A percentile compares a stretch with the other conserved stretches of the same genome.
Conservation (phyloP, 2,888 invertebrate genomes). For the Diaphora mendica region DNA sequence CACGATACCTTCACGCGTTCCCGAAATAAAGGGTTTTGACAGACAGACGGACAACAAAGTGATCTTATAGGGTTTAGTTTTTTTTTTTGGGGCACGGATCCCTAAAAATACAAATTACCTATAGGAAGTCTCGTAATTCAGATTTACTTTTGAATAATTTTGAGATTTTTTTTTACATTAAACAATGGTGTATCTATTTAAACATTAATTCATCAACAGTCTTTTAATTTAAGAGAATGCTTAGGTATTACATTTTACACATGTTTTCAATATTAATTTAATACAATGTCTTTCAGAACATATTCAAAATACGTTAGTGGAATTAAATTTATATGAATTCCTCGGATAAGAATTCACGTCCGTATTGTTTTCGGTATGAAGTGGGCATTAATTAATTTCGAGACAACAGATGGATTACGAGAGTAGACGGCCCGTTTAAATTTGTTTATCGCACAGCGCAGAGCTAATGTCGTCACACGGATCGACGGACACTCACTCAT, state of each 20-base stretch:
- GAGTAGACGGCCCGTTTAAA: constrained; percentile 44
- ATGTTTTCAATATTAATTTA: constrained; percentile 14
- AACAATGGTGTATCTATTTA: not conserved
- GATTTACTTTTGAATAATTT: not conserved
- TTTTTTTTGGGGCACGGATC: no score
- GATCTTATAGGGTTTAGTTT: no score
- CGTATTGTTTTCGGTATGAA: constrained; percentile 36
- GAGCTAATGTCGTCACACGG: constrained; percentile 59
- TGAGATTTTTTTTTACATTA: not conserved
- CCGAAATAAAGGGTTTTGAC: no score
- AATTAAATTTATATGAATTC: constrained; percentile 38
- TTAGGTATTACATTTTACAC: constrained; percentile 13
- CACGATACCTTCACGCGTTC: no score
- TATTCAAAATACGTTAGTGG: constrained; percentile 35
- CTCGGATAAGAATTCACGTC: constrained; percentile 33
- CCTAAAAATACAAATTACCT: no score
- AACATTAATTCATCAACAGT: constrained; percentile 2
- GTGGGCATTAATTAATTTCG: constrained; percentile 53
- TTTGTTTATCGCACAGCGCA: constrained; percentile 61
- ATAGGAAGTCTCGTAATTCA: not conserved
- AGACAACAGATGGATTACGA: constrained; percentile 60
- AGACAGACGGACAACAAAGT: no score
- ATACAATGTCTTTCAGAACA: constrained; percentile 11
- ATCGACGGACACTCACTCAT: constrained; percentile 38
- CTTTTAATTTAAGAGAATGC: constrained; percentile 1